phyloP scores from a whole-genome alignment of 1,140 invertebrate genomes.

The Eurosta solidaginis region DNA sequence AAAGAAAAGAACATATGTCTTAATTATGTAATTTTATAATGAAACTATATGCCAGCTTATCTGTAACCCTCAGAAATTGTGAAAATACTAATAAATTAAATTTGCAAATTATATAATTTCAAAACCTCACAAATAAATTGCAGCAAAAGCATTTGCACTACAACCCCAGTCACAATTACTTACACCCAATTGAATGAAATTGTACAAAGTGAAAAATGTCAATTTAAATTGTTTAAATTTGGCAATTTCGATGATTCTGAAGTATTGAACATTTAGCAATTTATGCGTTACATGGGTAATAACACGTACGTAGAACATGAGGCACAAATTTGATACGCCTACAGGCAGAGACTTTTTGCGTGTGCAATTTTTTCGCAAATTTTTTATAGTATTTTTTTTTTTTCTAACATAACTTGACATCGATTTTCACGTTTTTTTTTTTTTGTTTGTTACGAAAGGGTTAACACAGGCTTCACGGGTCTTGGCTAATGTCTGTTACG shows the following conservation, averaged over 20 bases:
- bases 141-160: neutral
- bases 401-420: neutral
- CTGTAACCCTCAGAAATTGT: too few species aligned
- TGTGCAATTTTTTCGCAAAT: too few species aligned
- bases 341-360: too few species aligned
- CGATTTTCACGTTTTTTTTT: neutral
- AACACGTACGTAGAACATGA: neutral
- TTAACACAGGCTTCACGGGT: neutral
- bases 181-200: conserved; percentile 12
- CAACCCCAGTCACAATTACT: neutral
- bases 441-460: neutral
- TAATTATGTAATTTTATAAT: too few species aligned
- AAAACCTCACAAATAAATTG: neutral
- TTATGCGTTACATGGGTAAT: conserved; percentile 1
- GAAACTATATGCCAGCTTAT: too few species aligned
- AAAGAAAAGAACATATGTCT: too few species aligned
- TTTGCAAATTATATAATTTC: neutral
- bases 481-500: neutral
- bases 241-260: neutral
- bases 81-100: too few species aligned
- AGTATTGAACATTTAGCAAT: neutral
- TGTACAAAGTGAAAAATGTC: conserved; percentile 24
- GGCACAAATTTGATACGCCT: conserved; percentile 1
- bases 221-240: conserved; percentile 3
- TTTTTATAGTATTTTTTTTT: neutral